Evolutionary conservation across 2,113 vertebrate species (phyloP), one percentile per base, ranked within the genome.

Genomic region (Podiceps cristatus): DNA sequence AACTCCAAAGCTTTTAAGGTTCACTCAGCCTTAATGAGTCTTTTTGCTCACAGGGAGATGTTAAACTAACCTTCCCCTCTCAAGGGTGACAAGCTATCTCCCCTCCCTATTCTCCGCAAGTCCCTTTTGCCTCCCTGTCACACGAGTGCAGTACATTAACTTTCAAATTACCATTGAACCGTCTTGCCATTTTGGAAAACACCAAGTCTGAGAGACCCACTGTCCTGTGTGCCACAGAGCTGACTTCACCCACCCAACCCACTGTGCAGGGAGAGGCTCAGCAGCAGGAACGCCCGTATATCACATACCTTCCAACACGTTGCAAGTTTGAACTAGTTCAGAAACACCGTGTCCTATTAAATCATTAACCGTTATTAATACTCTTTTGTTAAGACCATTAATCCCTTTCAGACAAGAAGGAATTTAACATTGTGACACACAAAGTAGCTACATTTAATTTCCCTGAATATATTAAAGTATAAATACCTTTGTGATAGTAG

Each of bases 351-450:
- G 50, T 76, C 49, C 62, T 64, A 49, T 37, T 52, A 85, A 89
- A 89, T 45, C 20, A 29, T 75, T 67, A 81, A 63, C 9, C 16
- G 27, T 47, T 75, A 56, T 45, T 79, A 95, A 75, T 16, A 83
- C 69, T 18, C 22, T n/a, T 73, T 58, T n/a, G 16, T 58, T 24
- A 86, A 88, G 42, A 52, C 9, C 18, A 81, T 40, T 60, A 78
- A 72, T 59, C 64, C 13, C 29, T 63, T 74, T 74, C 24, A 77
- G 50, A 86, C 27, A 88, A 80, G 67, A 55, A 78, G 37, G 68
- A 84, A 59, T 73, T 90, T 86, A 95, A 86, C 42, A 80, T 22
- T 31, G 14, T 64, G 33, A 93, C 75, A 92, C 44, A 82, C 14
- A 67, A 86, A 94, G 59, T 18, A 94, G 47, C 42, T 77, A 35